A percentile compares a stretch with the other conserved stretches of the same genome.
phyloP scores from a whole-genome alignment of 2,113 vertebrate species.

The Accipiter cooperii region DNA sequence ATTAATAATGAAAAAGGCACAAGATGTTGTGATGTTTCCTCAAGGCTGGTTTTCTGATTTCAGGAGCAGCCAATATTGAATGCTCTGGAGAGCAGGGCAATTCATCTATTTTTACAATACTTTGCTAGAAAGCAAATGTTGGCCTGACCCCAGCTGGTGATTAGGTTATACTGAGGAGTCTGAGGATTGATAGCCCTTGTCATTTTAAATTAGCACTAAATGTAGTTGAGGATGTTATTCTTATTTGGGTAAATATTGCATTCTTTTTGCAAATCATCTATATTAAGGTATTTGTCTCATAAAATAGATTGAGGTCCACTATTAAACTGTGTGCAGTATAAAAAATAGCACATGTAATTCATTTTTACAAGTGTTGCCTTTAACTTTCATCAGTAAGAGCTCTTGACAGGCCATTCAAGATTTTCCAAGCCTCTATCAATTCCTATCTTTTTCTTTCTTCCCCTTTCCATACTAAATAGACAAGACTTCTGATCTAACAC shows the following conservation, averaged over 20 bases:
- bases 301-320: slow-evolving; percentile 55
- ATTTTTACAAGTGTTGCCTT: slow-evolving; percentile 53
- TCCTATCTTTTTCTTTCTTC: slow-evolving; percentile 10
- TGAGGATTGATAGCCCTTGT: slow-evolving; percentile 55
- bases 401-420: slow-evolving; percentile 35
- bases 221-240: slow-evolving; percentile 28
- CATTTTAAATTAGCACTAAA: slow-evolving; percentile 55
- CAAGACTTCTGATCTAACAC: slow-evolving; percentile 3
- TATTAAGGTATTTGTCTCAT: slow-evolving; percentile 53
- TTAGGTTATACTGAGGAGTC: slow-evolving; percentile 45
- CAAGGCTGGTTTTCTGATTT: slow-evolving; percentile 19
- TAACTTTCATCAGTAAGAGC: slow-evolving; percentile 39
- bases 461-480: background rate
- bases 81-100: slow-evolving; percentile 33
- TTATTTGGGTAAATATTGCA: slow-evolving; percentile 44
- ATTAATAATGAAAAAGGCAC: background rate
- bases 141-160: slow-evolving; percentile 64
- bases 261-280: slow-evolving; percentile 46
- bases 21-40: background rate
- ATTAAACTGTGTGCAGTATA: slow-evolving; percentile 19
- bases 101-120: slow-evolving; percentile 41
- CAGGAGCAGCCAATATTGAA: slow-evolving; percentile 3
- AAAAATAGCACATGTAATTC: slow-evolving; percentile 21
- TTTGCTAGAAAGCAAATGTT: slow-evolving; percentile 51
- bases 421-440: slow-evolving; percentile 31